Conservation (phyloP, 1,140 invertebrate genomes). For the Neodiprion fabricii region DNA sequence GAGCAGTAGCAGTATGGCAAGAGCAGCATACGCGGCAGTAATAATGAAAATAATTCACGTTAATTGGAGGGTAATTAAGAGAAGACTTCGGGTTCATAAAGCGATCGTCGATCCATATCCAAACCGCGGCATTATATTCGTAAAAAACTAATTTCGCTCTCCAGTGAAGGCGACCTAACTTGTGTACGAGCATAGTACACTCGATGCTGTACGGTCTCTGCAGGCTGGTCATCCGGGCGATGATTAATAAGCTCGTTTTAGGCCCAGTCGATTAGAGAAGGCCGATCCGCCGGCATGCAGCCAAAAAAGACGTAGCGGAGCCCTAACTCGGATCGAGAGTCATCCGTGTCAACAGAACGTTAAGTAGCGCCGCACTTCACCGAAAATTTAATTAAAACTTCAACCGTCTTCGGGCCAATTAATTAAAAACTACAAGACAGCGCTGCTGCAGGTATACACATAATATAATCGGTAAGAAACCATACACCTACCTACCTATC, state of each 20-base stretch:
- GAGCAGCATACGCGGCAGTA: too few relatives aligned
- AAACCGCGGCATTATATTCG: background rate
- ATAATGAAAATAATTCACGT: background rate
- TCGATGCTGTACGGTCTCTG: background rate
- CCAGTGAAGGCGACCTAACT: background rate
- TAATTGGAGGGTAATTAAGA: background rate
- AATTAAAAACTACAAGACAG: too few relatives aligned
- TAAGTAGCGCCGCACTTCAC: background rate
- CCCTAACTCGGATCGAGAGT: background rate
- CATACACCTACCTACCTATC: too few relatives aligned
- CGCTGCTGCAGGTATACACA: too few relatives aligned
- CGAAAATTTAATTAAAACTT: too few relatives aligned
- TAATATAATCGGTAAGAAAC: too few relatives aligned
- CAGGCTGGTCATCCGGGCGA: background rate
- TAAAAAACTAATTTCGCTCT: background rate
- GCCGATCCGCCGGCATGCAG: background rate
- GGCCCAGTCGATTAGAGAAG: background rate
- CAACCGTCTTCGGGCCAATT: too few relatives aligned
- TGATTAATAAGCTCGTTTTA: slow-evolving; percentile 1
- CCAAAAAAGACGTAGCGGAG: background rate
- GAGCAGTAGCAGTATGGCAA: too few relatives aligned
- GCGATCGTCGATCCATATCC: background rate
- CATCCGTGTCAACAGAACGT: background rate
- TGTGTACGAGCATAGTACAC: background rate
- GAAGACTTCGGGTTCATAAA: background rate